A percentile compares a stretch with the other conserved stretches of the same genome.
These are phyloP conservation scores for Yponomeuta cagnagella DNA, from an alignment of 2,888 invertebrate species.

Conservation along the genomic window DNA sequence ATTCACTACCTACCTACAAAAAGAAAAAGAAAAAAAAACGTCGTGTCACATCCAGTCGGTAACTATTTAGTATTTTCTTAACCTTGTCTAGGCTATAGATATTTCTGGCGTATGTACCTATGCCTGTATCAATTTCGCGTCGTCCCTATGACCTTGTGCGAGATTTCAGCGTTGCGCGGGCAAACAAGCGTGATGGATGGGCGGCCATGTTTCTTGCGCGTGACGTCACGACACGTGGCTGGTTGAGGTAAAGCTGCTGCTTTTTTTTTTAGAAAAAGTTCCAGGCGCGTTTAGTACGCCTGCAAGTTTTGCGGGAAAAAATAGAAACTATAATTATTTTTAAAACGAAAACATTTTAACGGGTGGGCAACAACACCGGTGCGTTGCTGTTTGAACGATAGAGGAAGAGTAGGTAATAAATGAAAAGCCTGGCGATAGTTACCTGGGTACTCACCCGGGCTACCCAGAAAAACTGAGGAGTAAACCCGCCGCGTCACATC, in stretches of 20 bases:
- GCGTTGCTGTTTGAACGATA: not conserved
- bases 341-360: too few species aligned
- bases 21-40: too few species aligned
- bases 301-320: not conserved
- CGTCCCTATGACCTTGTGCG: constrained; percentile 18
- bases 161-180: constrained; percentile 16
- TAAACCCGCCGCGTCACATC: constrained; percentile 92
- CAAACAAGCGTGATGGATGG: constrained; percentile 19
- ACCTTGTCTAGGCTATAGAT: not conserved
- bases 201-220: constrained; percentile 18
- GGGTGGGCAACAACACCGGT: too few species aligned
- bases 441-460: constrained; percentile 87
- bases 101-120: not conserved
- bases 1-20: too few species aligned
- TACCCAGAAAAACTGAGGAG: constrained; percentile 95
- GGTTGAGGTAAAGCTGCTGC: not conserved
- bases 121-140: not conserved
- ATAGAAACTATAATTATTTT: not conserved
- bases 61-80: too few species aligned
- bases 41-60: too few species aligned
- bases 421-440: constrained; percentile 28
- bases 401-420: not conserved
- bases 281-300: not conserved
- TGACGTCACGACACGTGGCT: constrained; percentile 16
- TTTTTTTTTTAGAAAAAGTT: not conserved